These are phyloP conservation scores for Ichneumon xanthorius DNA, from an alignment of 2,888 invertebrate genomes.

Conservation along the genomic window DNA sequence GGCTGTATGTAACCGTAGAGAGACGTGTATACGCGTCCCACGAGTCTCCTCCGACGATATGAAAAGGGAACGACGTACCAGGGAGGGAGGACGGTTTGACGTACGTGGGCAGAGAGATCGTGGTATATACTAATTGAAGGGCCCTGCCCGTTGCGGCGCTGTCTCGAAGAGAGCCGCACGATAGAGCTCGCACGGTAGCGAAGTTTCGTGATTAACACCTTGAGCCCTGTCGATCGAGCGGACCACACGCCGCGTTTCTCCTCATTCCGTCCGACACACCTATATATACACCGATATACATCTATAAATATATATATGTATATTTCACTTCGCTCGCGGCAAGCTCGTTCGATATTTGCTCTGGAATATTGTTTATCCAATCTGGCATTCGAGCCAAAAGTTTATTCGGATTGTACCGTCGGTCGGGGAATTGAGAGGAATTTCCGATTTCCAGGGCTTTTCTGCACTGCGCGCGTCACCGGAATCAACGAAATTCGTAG, in stretches of 20 bases:
- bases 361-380: constrained; percentile 63
- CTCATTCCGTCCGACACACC: constrained; percentile 22
- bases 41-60: constrained; percentile 49
- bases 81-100: constrained; percentile 33
- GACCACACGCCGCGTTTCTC: constrained; percentile 70
- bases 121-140: constrained; percentile 84
- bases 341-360: constrained; percentile 61
- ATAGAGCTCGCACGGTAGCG: constrained; percentile 78
- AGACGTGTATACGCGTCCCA: constrained; percentile 18
- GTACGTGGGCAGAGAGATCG: constrained; percentile 70
- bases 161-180: constrained; percentile 72
- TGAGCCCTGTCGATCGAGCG: constrained; percentile 48
- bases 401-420: constrained; percentile 48
- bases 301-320: background rate
- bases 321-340: constrained; percentile 31
- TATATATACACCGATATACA: constrained; percentile 15
- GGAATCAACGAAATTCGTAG: constrained; percentile 1
- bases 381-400: constrained; percentile 57
- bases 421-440: background rate
- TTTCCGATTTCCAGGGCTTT: constrained; percentile 47
- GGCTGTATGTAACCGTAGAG: background rate
- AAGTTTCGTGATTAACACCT: constrained; percentile 71
- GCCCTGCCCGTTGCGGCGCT: constrained; percentile 75
- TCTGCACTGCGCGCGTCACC: background rate
- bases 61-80: constrained; percentile 39